Conservation (phyloP, 2,888 invertebrate species). For the Noctua comes region DNA sequence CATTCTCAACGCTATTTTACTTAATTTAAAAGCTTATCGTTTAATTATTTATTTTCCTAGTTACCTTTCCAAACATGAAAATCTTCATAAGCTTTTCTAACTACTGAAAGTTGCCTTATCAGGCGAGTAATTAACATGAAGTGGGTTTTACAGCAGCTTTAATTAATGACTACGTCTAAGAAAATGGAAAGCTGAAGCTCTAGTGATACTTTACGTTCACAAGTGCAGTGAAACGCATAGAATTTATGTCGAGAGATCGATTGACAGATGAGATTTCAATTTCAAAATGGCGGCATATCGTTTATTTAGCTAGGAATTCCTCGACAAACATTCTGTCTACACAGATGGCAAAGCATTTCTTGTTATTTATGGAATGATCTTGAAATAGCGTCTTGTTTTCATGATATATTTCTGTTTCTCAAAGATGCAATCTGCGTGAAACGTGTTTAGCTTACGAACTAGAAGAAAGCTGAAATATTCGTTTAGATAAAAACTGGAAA, state of each 20-base stretch:
- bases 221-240: slow-evolving; percentile 42
- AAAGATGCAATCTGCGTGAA: slow-evolving; percentile 35
- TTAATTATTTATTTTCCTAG: not conserved
- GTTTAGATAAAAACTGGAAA: slow-evolving; percentile 20
- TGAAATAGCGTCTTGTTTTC: slow-evolving; percentile 52
- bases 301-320: slow-evolving; percentile 37
- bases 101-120: slow-evolving; percentile 41
- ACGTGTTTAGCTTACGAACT: slow-evolving; percentile 39
- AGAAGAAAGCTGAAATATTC: slow-evolving; percentile 44
- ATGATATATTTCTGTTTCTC: slow-evolving; percentile 34
- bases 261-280: slow-evolving; percentile 56
- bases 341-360: slow-evolving; percentile 43
- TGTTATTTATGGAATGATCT: slow-evolving; percentile 54
- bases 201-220: slow-evolving; percentile 39
- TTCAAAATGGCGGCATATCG: slow-evolving; percentile 46
- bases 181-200: slow-evolving; percentile 56
- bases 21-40: not conserved
- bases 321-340: slow-evolving; percentile 39
- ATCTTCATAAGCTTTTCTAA: slow-evolving; percentile 34
- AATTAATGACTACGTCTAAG: slow-evolving; percentile 44
- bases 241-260: slow-evolving; percentile 54
- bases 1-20: not conserved
- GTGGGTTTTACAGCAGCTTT: slow-evolving; percentile 40
- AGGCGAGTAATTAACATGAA: slow-evolving; percentile 43
- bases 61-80: slow-evolving; percentile 15